Conservation (phyloP, 2,888 invertebrate species). For the Axea sp. region DNA sequence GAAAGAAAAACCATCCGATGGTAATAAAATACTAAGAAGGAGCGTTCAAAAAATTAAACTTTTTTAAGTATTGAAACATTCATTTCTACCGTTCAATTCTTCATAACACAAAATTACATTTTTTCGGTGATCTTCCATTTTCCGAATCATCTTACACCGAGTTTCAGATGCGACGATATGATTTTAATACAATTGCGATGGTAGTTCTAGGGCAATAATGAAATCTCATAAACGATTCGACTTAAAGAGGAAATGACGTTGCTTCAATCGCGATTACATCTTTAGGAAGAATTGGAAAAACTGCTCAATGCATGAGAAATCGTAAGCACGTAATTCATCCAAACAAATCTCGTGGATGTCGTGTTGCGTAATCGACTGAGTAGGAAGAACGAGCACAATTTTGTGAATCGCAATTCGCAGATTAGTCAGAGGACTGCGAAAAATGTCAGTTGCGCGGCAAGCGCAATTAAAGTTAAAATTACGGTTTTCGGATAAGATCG, state of each 20-base stretch:
- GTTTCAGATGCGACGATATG: too few species aligned
- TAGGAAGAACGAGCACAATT: constrained; percentile 26
- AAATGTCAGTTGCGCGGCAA: constrained; percentile 1
- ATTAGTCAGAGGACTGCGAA: constrained; percentile 10
- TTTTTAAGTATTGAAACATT: too few species aligned
- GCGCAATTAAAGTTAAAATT: too few species aligned
- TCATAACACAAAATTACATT: too few species aligned
- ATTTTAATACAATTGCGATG: too few species aligned
- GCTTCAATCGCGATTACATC: constrained; percentile 9
- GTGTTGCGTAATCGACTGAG: constrained; percentile 21
- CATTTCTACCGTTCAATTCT: too few species aligned
- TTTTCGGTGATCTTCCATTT: too few species aligned
- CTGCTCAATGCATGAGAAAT: constrained; percentile 12
- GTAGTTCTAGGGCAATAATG: constrained; percentile 5
- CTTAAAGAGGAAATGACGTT: constrained; percentile 30
- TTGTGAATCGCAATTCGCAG: constrained; percentile 8
- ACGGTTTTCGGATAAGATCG: too few species aligned
- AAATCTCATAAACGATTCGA: background rate
- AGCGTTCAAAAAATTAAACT: too few species aligned
- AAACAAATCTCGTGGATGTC: constrained; percentile 30
- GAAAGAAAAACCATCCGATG: too few species aligned
- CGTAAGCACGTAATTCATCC: constrained; percentile 24
- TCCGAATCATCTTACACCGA: too few species aligned
- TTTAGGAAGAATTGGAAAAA: constrained; percentile 26
- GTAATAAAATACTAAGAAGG: too few species aligned